Evolutionary conservation across 2,797 vertebrate genomes (phyloP).

Genomic region (Phylloscopus collybita): DNA sequence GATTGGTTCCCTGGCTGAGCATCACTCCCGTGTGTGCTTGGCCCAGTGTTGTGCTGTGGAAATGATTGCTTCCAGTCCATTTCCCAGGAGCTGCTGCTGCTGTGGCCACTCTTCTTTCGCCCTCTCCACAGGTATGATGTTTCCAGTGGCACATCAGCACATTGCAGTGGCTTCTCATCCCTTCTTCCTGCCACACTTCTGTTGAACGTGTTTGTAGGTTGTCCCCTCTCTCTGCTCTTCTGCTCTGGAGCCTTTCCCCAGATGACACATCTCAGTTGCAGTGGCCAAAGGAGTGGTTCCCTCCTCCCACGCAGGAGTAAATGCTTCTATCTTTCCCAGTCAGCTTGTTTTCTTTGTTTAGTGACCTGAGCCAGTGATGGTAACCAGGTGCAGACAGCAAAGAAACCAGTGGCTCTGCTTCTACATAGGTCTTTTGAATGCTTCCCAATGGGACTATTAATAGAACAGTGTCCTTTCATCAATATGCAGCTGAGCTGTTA

Average conservation of each 20-base stretch:
- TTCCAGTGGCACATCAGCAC: not conserved
- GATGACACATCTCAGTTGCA: not conserved
- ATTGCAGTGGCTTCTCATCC: not conserved
- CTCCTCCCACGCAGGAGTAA: not conserved
- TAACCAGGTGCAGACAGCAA: slow-evolving; percentile 20
- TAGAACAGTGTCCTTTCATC: slow-evolving; percentile 15
- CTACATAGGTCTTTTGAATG: not conserved
- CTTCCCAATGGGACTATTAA: slow-evolving; percentile 12
- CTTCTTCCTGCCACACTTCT: not conserved
- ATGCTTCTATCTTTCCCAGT: not conserved
- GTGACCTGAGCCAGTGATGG: not conserved
- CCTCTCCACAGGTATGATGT: not conserved
- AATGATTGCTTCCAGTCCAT: not conserved
- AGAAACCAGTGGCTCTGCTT: slow-evolving; percentile 10
- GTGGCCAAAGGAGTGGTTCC: not conserved
- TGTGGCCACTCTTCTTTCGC: not conserved
- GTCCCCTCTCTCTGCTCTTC: not conserved
- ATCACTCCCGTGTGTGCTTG: accelerated
- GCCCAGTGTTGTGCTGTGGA: not conserved
- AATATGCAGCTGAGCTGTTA: slow-evolving; percentile 3
- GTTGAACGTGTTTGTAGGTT: not conserved
- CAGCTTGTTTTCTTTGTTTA: not conserved
- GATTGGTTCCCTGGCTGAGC: not conserved
- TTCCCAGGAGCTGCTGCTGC: not conserved
- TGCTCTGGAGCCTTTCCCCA: not conserved